Evolutionary conservation across 2,797 vertebrate genomes (phyloP).

Genomic region (Mormyrus proboscirostris): DNA sequence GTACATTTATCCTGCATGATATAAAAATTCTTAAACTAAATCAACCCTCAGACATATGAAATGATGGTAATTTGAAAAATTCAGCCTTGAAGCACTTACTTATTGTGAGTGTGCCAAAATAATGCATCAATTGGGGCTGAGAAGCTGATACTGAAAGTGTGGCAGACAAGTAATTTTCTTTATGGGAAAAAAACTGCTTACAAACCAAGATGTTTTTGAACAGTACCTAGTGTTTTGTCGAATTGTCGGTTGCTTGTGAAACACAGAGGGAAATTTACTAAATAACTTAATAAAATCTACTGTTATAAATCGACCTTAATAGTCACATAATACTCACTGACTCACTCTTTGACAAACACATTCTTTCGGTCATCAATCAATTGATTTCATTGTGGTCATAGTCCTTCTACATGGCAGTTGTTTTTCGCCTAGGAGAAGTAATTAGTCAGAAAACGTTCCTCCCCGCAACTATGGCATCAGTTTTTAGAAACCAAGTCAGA

Average conservation of each 20-base stretch:
- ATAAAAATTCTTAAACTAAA: background rate
- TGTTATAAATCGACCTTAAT: background rate
- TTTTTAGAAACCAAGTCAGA: constrained; percentile 49
- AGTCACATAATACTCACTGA: background rate
- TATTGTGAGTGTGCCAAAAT: background rate
- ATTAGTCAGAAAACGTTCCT: constrained; percentile 51
- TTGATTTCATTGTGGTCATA: constrained; percentile 40
- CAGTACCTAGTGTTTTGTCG: background rate
- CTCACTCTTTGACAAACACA: background rate
- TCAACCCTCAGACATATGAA: background rate
- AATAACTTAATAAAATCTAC: background rate
- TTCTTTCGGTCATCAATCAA: constrained; percentile 43
- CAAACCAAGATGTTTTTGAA: background rate
- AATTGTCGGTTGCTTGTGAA: background rate
- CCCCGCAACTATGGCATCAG: constrained; percentile 48
- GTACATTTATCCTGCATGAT: background rate
- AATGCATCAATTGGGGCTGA: background rate
- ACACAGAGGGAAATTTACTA: background rate
- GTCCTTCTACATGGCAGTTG: constrained; percentile 35
- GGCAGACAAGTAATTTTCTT: background rate
- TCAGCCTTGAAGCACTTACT: background rate
- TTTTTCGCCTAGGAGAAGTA: constrained; percentile 38
- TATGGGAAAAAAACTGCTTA: background rate
- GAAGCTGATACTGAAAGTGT: background rate
- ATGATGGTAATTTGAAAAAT: background rate